phyloP scores from a whole-genome alignment of 1,140 invertebrate species.

The Heliconius congener region DNA sequence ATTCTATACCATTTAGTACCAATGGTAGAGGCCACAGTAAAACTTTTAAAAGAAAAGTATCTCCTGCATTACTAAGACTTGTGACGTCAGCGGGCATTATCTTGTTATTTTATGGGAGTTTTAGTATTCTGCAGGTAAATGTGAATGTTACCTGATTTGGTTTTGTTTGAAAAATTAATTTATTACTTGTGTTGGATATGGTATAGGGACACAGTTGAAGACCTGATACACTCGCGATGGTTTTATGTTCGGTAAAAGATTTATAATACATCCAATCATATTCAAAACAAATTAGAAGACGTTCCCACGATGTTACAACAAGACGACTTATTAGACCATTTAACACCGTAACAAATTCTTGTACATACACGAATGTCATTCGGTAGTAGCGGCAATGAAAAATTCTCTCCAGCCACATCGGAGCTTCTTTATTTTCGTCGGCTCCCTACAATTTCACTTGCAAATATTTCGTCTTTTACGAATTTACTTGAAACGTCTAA shows the following conservation, averaged over 20 bases:
- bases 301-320: constrained; percentile 17
- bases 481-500: constrained; percentile 57
- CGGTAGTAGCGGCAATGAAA: constrained; percentile 57
- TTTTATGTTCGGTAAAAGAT: not conserved
- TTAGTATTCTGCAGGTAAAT: not conserved
- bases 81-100: constrained; percentile 30
- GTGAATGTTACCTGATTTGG: not conserved
- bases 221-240: too few species aligned
- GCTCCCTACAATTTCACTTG: constrained; percentile 64
- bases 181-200: not conserved
- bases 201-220: not conserved
- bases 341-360: constrained; percentile 47
- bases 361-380: constrained; percentile 70
- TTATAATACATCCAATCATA: not conserved
- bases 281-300: not conserved
- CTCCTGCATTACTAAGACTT: constrained; percentile 28
- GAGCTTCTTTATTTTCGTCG: constrained; percentile 57
- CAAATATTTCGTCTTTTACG: constrained; percentile 66
- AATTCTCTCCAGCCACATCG: constrained; percentile 50
- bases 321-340: constrained; percentile 25
- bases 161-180: not conserved
- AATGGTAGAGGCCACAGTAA: not conserved
- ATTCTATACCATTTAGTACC: not conserved
- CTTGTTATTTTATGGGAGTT: constrained; percentile 34
- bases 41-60: constrained; percentile 30